phyloP scores from a whole-genome alignment of 64 coral and sea anemone genomes.

The Montipora foliosa region DNA sequence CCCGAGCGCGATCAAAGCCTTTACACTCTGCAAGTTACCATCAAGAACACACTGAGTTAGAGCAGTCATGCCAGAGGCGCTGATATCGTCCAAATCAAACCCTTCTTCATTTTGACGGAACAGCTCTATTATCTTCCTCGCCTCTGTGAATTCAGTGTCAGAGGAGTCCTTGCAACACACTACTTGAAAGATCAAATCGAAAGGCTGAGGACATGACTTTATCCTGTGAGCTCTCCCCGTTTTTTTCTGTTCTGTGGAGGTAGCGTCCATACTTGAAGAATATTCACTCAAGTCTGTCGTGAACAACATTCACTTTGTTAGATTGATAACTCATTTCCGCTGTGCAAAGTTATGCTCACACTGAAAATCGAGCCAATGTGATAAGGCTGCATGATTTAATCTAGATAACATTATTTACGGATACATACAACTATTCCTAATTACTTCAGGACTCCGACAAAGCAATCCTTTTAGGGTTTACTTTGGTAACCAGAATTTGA shows the following conservation, averaged over 20 bases:
- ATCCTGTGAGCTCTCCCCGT: neutral
- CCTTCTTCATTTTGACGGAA: slow-evolving; percentile 17
- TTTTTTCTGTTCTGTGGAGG: slow-evolving; percentile 2
- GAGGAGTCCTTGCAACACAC: slow-evolving; percentile 34
- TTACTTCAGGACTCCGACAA: too few relatives aligned
- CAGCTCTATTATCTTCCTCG: slow-evolving; percentile 20
- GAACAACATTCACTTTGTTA: neutral
- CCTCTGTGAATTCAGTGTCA: slow-evolving; percentile 53
- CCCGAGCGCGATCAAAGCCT: slow-evolving; percentile 64
- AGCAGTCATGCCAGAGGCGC: slow-evolving; percentile 68
- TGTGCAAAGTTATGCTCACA: too few relatives aligned
- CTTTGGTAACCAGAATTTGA: too few relatives aligned
- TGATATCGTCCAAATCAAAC: slow-evolving; percentile 60
- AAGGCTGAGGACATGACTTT: slow-evolving; percentile 62
- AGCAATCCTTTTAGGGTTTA: too few relatives aligned
- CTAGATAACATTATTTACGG: too few relatives aligned
- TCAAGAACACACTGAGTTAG: slow-evolving; percentile 76
- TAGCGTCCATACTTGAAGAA: neutral
- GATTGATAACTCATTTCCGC: neutral
- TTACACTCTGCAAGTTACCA: slow-evolving; percentile 56
- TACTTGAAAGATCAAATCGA: slow-evolving; percentile 66
- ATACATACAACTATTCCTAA: too few relatives aligned
- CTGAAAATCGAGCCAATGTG: too few relatives aligned
- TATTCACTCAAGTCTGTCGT: neutral
- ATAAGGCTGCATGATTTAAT: too few relatives aligned